These are phyloP conservation scores for Tangara arthus DNA, from an alignment of 2,797 vertebrate species.

Conservation along the genomic window DNA sequence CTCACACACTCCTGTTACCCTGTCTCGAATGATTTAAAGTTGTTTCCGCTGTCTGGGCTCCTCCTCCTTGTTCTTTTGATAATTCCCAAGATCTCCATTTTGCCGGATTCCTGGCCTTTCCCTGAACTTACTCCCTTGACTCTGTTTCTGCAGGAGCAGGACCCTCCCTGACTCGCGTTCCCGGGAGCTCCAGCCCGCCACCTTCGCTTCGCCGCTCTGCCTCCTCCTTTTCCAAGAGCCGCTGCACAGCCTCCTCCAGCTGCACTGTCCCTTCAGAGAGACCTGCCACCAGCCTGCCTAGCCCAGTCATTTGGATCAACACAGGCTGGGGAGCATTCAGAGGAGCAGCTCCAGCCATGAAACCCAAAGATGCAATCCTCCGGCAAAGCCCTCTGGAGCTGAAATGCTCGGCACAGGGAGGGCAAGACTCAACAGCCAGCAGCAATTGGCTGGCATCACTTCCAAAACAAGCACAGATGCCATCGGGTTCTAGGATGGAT, in stretches of 20 bases:
- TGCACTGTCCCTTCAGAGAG: neutral
- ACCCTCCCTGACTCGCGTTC: neutral
- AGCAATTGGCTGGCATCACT: neutral
- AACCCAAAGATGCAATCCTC: conserved; percentile 21
- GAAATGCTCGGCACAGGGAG: neutral
- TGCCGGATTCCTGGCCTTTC: conserved; percentile 1
- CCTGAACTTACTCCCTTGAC: neutral
- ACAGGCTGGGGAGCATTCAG: neutral
- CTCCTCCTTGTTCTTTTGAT: conserved; percentile 26
- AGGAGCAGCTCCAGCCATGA: neutral
- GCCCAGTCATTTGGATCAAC: conserved; percentile 24
- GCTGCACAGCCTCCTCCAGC: conserved; percentile 21
- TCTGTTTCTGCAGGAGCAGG: neutral
- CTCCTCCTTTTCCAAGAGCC: neutral
- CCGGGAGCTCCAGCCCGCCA: neutral
- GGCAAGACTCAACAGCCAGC: neutral
- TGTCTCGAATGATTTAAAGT: neutral
- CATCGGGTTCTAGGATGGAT: neutral
- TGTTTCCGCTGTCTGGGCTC: conserved; percentile 19
- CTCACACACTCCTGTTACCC: neutral
- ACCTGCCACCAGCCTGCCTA: neutral
- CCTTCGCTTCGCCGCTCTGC: neutral
- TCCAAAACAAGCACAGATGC: neutral
- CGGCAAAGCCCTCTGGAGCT: neutral
- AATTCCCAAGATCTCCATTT: conserved; percentile 24